Conservation (phyloP, 2,888 invertebrate species). For the Monopis laevigella region DNA sequence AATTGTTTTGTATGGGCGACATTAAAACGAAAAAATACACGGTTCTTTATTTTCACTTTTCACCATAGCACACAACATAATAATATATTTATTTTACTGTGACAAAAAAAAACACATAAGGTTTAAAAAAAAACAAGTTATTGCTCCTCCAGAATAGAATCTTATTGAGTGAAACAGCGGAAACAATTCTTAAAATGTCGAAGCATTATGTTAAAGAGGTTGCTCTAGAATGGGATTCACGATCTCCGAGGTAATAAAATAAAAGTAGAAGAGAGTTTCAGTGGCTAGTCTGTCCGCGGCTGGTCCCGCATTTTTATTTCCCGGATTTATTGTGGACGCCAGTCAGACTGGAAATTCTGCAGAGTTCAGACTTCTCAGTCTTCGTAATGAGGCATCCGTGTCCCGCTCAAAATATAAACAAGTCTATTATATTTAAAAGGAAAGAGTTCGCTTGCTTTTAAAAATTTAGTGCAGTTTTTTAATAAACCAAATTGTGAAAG, state of each 20-base stretch:
- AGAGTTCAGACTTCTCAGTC: constrained; percentile 9
- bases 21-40: too few species aligned
- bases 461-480: too few species aligned
- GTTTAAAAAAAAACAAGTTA: neutral
- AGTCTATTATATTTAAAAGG: constrained; percentile 1
- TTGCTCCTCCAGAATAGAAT: too few species aligned
- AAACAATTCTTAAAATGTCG: constrained; percentile 20
- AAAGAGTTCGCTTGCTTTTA: too few species aligned
- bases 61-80: too few species aligned
- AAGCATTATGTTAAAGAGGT: constrained; percentile 25
- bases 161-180: constrained; percentile 15
- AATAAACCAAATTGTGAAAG: too few species aligned
- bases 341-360: constrained; percentile 24
- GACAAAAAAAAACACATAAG: too few species aligned
- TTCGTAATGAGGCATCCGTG: neutral
- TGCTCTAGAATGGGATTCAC: constrained; percentile 14
- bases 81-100: too few species aligned
- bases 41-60: too few species aligned
- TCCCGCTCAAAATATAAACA: neutral
- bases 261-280: constrained; percentile 25
- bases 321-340: constrained; percentile 31
- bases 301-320: constrained; percentile 32
- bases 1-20: too few species aligned
- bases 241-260: constrained; percentile 27
- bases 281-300: constrained; percentile 21